Percentiles rank a stretch among this genome's conserved stretches.
These are phyloP conservation scores for Drosophila emarginata DNA, from an alignment of 2,888 invertebrate species.

Conservation along the genomic window DNA sequence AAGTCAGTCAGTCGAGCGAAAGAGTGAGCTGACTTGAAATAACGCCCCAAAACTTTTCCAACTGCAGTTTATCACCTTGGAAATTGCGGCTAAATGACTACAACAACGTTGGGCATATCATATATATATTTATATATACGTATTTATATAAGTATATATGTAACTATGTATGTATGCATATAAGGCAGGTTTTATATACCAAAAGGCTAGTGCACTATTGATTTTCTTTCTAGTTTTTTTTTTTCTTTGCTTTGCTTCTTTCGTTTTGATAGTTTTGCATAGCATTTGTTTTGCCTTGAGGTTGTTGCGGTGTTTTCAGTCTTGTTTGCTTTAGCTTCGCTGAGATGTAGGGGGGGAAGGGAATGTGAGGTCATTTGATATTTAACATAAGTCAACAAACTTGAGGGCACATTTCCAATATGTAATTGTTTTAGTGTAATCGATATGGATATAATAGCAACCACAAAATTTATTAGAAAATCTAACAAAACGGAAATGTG, in stretches of 20 bases:
- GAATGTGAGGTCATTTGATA: conserved; percentile 27
- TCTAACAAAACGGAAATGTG: no score
- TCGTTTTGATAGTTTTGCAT: conserved; percentile 1
- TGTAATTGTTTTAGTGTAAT: background rate
- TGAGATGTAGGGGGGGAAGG: background rate
- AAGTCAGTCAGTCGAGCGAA: conserved; percentile 28
- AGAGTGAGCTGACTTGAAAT: conserved; percentile 32
- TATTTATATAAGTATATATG: conserved; percentile 19
- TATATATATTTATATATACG: conserved; percentile 5
- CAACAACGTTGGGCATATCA: conserved; percentile 17
- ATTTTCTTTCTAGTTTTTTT: conserved; percentile 39
- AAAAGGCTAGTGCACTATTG: conserved; percentile 70
- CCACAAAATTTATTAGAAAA: background rate
- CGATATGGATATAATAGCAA: background rate
- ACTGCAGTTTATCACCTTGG: conserved; percentile 65
- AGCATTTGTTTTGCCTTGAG: conserved; percentile 7
- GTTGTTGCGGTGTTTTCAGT: conserved; percentile 5
- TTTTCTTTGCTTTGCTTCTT: conserved; percentile 5
- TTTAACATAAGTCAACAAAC: conserved; percentile 58
- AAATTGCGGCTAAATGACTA: conserved; percentile 56
- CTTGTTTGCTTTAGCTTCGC: conserved; percentile 14
- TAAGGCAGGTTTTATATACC: conserved; percentile 19
- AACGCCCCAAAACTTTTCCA: conserved; percentile 30
- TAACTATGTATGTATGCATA: conserved; percentile 17
- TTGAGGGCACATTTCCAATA: conserved; percentile 10